Evolutionary conservation across 2,888 invertebrate species (phyloP), one percentile per base, ranked within the genome.

Genomic region (Cerceris ruficornis): DNA sequence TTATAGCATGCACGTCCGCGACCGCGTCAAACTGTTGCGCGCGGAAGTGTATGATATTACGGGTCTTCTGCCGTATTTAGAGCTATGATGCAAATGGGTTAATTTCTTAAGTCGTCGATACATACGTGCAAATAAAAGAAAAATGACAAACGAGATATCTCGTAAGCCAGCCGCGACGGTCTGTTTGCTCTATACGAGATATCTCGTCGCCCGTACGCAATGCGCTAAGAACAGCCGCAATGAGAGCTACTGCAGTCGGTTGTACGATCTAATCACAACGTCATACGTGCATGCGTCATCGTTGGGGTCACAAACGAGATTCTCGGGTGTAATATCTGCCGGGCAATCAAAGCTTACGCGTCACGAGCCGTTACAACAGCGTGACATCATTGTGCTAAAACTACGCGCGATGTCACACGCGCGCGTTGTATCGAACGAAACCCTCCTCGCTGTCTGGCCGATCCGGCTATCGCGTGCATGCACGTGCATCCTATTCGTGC

Each of bases 321-420:
- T 78, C 76, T 59, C 70, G 70, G 28, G 59, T 70, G 75, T 77
- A 73, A 76, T 70, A 64, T 77, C 80, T 62, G 75, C 46, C 69
- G 57, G 52, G 52, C 73, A 74, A 85, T 81, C 76, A 75, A 76
- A 69, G 69, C 54, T 11, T 43, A 9, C 60, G 54, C 86, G 86
- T 86, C 85, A 86, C 80, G 81, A 77, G 13, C 81, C 81, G 86
- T 85, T 86, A 85, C 76, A 70, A 80, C 71, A 41, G 41, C 55
- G 77, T 87, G 87, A 86, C 87, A 87, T 87, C 87, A 86, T 75
- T 75, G 80, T 57, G 80, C 77, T 83, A 85, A 83, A 83, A 79
- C 69, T 43, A 60, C 60, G n/a, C 46, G 17, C 60, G 60, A 43
- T 46, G 46, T 46, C 43, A 55, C 61, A 43, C 69, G 58, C 75